A percentile compares a stretch with the other conserved stretches of the same genome.
Conservation (phyloP, 2,888 invertebrate species). For the Sesamia inferens region DNA sequence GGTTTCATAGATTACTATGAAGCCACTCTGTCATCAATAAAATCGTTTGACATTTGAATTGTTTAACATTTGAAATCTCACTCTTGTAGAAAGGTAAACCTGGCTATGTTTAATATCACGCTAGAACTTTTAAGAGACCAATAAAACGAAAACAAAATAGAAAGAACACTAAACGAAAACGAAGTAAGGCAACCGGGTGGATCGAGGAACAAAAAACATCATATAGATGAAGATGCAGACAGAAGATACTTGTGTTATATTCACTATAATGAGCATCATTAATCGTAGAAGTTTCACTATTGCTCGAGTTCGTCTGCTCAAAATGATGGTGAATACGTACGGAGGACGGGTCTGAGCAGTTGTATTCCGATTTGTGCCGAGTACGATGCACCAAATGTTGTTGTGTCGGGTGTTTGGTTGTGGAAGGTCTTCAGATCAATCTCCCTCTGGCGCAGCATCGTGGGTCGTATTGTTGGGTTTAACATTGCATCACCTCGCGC, state of each 20-base stretch:
- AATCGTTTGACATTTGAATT: too few species aligned
- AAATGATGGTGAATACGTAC: neutral
- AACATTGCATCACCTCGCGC: too few species aligned
- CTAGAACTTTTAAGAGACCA: neutral
- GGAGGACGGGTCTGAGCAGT: too few species aligned
- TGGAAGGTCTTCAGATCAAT: too few species aligned
- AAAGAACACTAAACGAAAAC: neutral
- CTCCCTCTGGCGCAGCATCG: too few species aligned
- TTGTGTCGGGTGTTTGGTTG: too few species aligned
- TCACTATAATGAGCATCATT: neutral
- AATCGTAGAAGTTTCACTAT: constrained; percentile 16
- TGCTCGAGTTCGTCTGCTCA: neutral
- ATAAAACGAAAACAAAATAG: neutral
- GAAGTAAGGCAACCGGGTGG: neutral
- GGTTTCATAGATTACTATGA: too few species aligned
- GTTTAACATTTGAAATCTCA: neutral
- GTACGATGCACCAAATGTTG: too few species aligned
- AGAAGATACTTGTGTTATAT: neutral
- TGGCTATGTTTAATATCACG: neutral
- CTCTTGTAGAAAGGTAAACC: too few species aligned
- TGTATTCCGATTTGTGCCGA: too few species aligned
- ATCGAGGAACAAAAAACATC: neutral
- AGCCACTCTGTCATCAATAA: too few species aligned
- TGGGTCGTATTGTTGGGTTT: too few species aligned
- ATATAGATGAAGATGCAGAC: neutral